Evolutionary conservation across 2,888 invertebrate species (phyloP).

Genomic region (Nasonovia ribisnigri): DNA sequence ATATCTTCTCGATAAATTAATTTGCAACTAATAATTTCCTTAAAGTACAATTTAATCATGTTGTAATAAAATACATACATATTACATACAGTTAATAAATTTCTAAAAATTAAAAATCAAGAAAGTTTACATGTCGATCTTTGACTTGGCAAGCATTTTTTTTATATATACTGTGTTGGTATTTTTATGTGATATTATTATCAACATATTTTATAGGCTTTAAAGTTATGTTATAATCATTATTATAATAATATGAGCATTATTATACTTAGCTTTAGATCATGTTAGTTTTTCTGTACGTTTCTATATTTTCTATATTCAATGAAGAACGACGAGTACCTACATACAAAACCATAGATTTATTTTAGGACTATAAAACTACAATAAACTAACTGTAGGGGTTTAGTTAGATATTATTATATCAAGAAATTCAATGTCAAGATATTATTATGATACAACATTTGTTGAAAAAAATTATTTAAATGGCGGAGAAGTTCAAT

Average conservation of each 20-base stretch:
- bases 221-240: background rate
- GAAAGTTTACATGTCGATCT: no score
- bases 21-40: no score
- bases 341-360: background rate
- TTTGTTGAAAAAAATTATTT: background rate
- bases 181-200: background rate
- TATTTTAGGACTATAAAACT: background rate
- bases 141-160: no score
- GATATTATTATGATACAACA: no score
- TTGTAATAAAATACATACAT: no score
- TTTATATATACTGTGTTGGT: background rate
- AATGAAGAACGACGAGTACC: background rate
- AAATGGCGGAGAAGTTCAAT: background rate
- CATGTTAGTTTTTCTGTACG: background rate
- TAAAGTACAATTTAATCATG: no score
- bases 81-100: no score
- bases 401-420: background rate
- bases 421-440: background rate
- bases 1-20: no score
- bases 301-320: background rate
- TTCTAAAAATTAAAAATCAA: no score
- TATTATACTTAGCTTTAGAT: background rate
- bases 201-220: background rate
- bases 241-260: background rate
- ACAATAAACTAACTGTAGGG: background rate